phyloP scores from a whole-genome alignment of 1,140 invertebrate genomes.

The Scaptodrosophila lebanonensis region DNA sequence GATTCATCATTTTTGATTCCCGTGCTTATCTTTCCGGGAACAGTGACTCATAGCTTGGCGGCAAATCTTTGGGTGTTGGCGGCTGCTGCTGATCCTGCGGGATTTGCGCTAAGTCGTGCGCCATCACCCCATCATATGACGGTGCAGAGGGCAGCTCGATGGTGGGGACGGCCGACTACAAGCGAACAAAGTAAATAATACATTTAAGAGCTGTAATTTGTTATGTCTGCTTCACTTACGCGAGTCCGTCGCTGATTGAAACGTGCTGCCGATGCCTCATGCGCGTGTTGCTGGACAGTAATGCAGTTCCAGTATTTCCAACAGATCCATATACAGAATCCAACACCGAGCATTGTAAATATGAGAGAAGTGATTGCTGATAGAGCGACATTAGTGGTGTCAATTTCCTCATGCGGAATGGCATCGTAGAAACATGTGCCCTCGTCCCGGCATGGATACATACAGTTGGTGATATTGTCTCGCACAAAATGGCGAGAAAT shows the following conservation, averaged over 20 bases:
- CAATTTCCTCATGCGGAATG: slow-evolving; percentile 46
- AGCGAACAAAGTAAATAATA: not conserved
- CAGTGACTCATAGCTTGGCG: slow-evolving; percentile 72
- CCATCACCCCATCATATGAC: slow-evolving; percentile 30
- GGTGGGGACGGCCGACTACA: slow-evolving; percentile 58
- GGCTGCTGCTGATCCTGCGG: slow-evolving; percentile 36
- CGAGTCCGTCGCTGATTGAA: slow-evolving; percentile 51
- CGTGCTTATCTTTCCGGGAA: slow-evolving; percentile 72
- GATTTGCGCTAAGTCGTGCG: slow-evolving; percentile 27
- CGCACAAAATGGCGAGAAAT: slow-evolving; percentile 69
- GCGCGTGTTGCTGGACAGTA: slow-evolving; percentile 67
- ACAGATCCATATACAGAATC: slow-evolving; percentile 70
- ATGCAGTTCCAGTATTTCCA: slow-evolving; percentile 76
- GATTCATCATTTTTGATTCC: slow-evolving; percentile 21
- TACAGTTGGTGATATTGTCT: slow-evolving; percentile 69
- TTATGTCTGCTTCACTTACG: slow-evolving; percentile 22
- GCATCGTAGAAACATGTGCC: slow-evolving; percentile 63
- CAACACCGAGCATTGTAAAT: slow-evolving; percentile 75
- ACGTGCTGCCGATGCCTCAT: slow-evolving; percentile 62
- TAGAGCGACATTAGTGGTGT: slow-evolving; percentile 65
- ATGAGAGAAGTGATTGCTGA: slow-evolving; percentile 74
- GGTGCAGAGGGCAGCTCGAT: slow-evolving; percentile 54
- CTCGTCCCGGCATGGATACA: slow-evolving; percentile 69
- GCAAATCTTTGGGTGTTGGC: slow-evolving; percentile 68
- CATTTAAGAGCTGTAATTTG: not conserved